phyloP scores from a whole-genome alignment of 1,140 invertebrate species.

The Monochamus saltuarius region DNA sequence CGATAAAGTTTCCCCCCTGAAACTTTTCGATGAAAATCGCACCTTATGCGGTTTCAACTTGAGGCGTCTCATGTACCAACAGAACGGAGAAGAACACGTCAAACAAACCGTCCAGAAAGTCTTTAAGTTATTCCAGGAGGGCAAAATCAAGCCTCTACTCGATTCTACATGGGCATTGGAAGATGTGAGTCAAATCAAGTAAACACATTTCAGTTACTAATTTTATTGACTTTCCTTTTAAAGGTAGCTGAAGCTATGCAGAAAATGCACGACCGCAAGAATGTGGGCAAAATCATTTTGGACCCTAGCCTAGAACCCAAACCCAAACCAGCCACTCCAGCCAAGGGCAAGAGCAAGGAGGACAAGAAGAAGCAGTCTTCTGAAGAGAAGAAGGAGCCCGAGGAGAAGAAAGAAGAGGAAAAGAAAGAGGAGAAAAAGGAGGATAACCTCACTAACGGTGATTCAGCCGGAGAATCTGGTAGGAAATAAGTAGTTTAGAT shows the following conservation, averaged over 20 bases:
- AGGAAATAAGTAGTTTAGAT: constrained; percentile 28
- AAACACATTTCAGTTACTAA: too few species aligned
- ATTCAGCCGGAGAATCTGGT: constrained; percentile 58
- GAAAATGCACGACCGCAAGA: constrained; percentile 88
- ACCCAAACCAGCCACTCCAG: constrained; percentile 73
- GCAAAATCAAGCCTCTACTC: constrained; percentile 76
- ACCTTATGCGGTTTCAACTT: constrained; percentile 80
- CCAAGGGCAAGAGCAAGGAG: constrained; percentile 73
- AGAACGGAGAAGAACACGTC: constrained; percentile 72
- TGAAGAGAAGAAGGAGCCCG: constrained; percentile 65
- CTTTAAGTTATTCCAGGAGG: constrained; percentile 72
- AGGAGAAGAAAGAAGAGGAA: constrained; percentile 63
- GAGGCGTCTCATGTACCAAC: constrained; percentile 79
- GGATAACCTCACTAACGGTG: constrained; percentile 57
- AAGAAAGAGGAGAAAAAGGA: constrained; percentile 61
- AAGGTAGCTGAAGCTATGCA: constrained; percentile 86
- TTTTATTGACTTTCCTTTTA: constrained; percentile 1
- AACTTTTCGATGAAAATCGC: constrained; percentile 88
- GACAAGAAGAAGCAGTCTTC: constrained; percentile 70
- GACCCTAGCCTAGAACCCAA: constrained; percentile 77
- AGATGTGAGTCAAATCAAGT: constrained; percentile 63
- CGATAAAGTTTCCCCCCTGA: constrained; percentile 84
- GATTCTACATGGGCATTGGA: constrained; percentile 86
- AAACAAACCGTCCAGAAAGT: constrained; percentile 69
- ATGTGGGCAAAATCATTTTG: constrained; percentile 84